A percentile compares a stretch with the other conserved stretches of the same genome.
phyloP scores from a whole-genome alignment of 2,113 vertebrate genomes.

The Corynorhinus townsendii region DNA sequence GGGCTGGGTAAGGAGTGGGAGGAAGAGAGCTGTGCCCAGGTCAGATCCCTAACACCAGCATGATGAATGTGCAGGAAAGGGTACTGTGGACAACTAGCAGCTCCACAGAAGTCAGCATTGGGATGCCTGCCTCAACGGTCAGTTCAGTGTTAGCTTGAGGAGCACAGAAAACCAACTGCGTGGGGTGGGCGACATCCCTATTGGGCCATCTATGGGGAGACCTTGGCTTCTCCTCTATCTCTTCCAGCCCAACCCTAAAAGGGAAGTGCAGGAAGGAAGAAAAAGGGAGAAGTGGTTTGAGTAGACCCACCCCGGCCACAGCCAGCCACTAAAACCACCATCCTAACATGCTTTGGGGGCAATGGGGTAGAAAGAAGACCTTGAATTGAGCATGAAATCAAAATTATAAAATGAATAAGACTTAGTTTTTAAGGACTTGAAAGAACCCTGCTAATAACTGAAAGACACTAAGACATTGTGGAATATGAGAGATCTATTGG shows the following conservation, averaged over 20 bases:
- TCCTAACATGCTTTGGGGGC: not conserved
- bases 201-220: not conserved
- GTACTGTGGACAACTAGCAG: not conserved
- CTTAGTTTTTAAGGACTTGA: not conserved
- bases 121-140: not conserved
- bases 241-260: not conserved
- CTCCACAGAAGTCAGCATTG: not conserved
- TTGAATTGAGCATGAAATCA: not conserved
- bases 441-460: not conserved
- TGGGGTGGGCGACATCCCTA: not conserved
- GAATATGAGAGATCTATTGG: not conserved
- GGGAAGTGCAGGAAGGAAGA: not conserved
- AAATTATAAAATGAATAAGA: slow-evolving; percentile 4
- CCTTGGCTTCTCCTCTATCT: not conserved
- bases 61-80: not conserved
- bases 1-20: not conserved
- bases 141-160: not conserved
- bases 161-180: not conserved
- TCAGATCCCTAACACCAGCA: not conserved
- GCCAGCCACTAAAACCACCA: not conserved
- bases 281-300: not conserved
- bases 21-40: not conserved
- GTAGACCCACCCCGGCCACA: not conserved
- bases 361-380: not conserved
- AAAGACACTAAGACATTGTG: not conserved